A percentile compares a stretch with the other conserved stretches of the same genome.
These are phyloP conservation scores for Neotoma lepida DNA, from an alignment of 2,113 vertebrate species.

Conservation along the genomic window DNA sequence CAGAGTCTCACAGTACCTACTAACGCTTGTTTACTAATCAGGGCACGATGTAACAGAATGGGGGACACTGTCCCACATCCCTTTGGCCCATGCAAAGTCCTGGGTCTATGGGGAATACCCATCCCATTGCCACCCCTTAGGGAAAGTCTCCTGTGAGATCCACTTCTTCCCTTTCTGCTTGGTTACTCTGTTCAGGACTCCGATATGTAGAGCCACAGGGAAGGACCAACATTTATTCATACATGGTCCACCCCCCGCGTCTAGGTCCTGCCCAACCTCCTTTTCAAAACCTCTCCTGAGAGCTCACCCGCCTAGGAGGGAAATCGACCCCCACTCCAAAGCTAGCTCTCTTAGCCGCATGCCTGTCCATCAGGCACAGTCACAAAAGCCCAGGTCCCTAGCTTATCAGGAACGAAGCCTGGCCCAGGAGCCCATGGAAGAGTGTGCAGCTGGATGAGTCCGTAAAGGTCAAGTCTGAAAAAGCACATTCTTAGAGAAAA, in stretches of 20 bases:
- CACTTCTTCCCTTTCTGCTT: not conserved
- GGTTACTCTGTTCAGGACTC: not conserved
- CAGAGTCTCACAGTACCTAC: not conserved
- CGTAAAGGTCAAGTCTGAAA: constrained; percentile 51
- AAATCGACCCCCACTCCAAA: not conserved
- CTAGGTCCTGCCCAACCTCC: too few relatives aligned
- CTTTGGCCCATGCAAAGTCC: not conserved
- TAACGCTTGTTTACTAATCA: not conserved
- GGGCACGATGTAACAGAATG: not conserved
- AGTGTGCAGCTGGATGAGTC: constrained; percentile 2
- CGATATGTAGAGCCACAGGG: not conserved
- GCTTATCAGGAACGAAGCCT: not conserved
- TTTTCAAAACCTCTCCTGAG: not conserved
- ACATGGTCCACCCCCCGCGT: not conserved
- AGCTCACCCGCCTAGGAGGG: fast-evolving
- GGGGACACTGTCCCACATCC: not conserved
- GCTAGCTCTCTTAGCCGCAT: fast-evolving
- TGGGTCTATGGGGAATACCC: fast-evolving
- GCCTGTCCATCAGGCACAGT: not conserved
- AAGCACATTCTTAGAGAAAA: not conserved
- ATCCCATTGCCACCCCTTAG: fast-evolving
- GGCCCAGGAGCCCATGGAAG: not conserved
- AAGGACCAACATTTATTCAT: not conserved
- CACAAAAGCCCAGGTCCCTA: not conserved
- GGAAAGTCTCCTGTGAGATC: not conserved